Evolutionary conservation across 2,797 vertebrate species (phyloP), one percentile per base, ranked within the genome.

Genomic region (Etheostoma perlongum): DNA sequence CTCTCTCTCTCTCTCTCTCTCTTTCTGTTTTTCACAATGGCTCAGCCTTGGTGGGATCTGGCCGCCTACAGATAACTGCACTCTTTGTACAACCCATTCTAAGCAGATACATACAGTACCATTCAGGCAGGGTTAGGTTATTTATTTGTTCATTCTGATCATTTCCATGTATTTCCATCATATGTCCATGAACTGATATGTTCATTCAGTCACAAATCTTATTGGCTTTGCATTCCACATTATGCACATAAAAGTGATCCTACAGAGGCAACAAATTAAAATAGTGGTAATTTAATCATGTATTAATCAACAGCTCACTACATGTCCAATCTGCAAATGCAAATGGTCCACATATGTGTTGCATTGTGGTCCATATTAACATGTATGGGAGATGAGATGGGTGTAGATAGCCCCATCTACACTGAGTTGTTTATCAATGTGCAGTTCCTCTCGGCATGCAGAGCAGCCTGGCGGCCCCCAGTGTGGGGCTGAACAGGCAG

Each of bases 21-120:
- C 64, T 72, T 71, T 86, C 88, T 88, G 77, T 88, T 85, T 89
- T 72, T 88, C 84, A 91, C 88, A 92, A 89, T 92, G 85, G 87
- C 79, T 91, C 85, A 89, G 86, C 88, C 89, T 90, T 90, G 90
- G 88, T 83, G 88, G 88, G 91, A 93, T 93, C 88, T 92, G 91
- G 89, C 85, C 72, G 87, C 87, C 88, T 91, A 88, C 90, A 91
- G 92, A 93, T 94, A 92, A 92, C 88, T 89, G 84, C 84, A 69
- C 88, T 84, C 91, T 93, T 93, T 93, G 90, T 92, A 86, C 80
- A 80, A 76, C 46, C 85, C 81, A 81, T 92, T 90, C 87, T 83
- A 64, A 90, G 85, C 83, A 83, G 83, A 88, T 85, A 85, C 86
- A 87, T 83, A 83, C 85, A 84, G 85, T 84, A 91, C 83, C 79